Conservation (phyloP, 1,140 invertebrate species). For the Schlechtendalia chinensis region DNA sequence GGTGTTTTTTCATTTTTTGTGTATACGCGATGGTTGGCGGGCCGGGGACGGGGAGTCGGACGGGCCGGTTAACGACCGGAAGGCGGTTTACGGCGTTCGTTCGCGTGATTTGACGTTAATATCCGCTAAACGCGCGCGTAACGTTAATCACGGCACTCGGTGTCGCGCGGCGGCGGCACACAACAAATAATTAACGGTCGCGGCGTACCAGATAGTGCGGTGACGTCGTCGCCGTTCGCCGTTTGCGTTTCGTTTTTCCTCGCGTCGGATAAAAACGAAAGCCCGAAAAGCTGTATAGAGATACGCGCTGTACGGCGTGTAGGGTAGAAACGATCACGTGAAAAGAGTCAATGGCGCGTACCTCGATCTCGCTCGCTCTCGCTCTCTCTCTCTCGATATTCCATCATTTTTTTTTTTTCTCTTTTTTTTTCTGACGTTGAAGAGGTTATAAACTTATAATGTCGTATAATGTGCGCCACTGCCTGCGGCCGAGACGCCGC, state of each 20-base stretch:
- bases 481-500: conserved; percentile 5
- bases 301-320: not conserved
- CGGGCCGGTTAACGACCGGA: no score
- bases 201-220: no score
- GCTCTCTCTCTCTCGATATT: conserved; percentile 27
- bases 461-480: not conserved
- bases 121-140: no score
- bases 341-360: conserved; percentile 47
- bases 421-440: no score
- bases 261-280: not conserved
- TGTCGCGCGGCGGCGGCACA: no score
- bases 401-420: conserved; percentile 48
- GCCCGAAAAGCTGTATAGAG: conserved; percentile 23
- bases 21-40: no score
- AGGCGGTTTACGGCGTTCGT: no score
- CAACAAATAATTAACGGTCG: no score
- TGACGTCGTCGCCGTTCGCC: not conserved
- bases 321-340: conserved; percentile 23
- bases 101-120: no score
- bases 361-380: not conserved
- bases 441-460: conserved; percentile 38
- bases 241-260: not conserved
- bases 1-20: no score
- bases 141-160: no score
- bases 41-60: no score